Evolutionary conservation across 2,888 invertebrate genomes (phyloP), one percentile per base, ranked within the genome.

Genomic region (Mesorhabditis sp.): DNA sequence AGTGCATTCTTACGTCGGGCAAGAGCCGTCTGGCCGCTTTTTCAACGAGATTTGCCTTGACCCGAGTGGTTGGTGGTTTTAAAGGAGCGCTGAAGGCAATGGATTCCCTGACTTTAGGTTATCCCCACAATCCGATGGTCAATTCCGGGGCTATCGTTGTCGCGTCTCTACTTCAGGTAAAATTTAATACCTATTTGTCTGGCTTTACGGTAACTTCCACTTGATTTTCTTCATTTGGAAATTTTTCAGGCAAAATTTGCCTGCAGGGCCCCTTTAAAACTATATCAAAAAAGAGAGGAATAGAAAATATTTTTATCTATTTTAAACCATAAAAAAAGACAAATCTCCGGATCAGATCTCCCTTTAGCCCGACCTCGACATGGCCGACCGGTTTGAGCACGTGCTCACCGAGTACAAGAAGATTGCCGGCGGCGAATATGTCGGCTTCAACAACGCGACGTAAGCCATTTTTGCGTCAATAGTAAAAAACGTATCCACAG

Each of bases 71-170:
- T 0, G 58, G 58, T n/a, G 1, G 28, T 28, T 28, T 28, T 28
- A 28, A 28, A 28, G 28, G 28, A 28, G 28, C 28, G 28, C 2
- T 28, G 28, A 28, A 28, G 28, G 28, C n/a, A n/a, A n/a, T n/a
- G n/a, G n/a, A n/a, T n/a, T n/a, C n/a, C n/a, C 28, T 28, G 5
- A 43, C 78, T 89, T 68, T 88, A 95, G 95, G 94, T 88, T 94
- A 95, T 87, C 97, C 97, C 0, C 96, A 97, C 87, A 97, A 97
- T 88, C 97, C 97, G 0, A 95, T 97, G 94, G 94, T 97, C 77
- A 97, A 97, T 87, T 93, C 96, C n/a, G 97, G 97, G n/a, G 95
- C 96, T 50, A 95, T 97, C 81, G 89, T 97, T 71, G 90, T 93
- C 4, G 94, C 94, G 83, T 92, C 95, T 0, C 88, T 97, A 6